These are phyloP conservation scores for Bucorvus abyssinicus DNA, from an alignment of 2,797 vertebrate species.

Conservation along the genomic window DNA sequence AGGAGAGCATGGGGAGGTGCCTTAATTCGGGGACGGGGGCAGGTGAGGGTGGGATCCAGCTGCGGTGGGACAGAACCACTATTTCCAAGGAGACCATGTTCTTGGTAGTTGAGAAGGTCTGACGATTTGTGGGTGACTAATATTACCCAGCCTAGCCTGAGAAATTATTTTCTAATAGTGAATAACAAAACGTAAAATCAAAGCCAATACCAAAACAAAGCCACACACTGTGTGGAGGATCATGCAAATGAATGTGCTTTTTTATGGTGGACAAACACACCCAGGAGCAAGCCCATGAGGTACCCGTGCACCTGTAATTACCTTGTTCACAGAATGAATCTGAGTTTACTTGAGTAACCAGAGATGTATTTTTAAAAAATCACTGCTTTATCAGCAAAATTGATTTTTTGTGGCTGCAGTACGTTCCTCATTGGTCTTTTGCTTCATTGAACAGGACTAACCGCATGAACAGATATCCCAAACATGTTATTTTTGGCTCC, in stretches of 20 bases:
- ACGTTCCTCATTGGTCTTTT: neutral
- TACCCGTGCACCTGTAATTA: neutral
- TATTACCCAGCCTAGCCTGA: neutral
- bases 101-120: neutral
- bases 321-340: neutral
- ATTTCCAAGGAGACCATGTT: neutral
- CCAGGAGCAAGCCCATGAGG: neutral
- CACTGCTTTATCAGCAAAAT: neutral
- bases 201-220: neutral
- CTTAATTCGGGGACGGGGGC: rapidly evolving
- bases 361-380: neutral
- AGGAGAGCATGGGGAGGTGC: neutral
- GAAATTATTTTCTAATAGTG: neutral
- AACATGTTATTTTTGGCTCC: neutral
- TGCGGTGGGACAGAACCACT: rapidly evolving
- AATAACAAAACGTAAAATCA: neutral
- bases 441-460: neutral
- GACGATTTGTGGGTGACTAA: neutral
- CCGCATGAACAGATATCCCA: neutral
- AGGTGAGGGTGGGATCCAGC: neutral
- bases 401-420: neutral
- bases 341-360: neutral
- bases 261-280: neutral
- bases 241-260: neutral
- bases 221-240: rapidly evolving